Evolutionary conservation across 37 sponge, comb jelly and placozoan genomes (phyloP), one percentile per base, ranked within the genome.

Genomic region (Amphimedon queenslandica): DNA sequence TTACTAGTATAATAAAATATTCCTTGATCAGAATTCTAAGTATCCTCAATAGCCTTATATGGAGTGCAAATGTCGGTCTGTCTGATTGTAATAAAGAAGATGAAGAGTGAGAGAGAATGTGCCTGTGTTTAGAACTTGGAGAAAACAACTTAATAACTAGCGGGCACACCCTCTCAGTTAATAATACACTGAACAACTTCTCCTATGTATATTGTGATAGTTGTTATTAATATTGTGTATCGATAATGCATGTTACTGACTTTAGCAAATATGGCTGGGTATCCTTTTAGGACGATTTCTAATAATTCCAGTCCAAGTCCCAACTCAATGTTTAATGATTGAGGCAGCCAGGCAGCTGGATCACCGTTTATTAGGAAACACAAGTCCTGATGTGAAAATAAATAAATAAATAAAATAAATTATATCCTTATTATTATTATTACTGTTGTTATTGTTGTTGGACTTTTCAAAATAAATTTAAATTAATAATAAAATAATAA

Each of bases 91-190:
- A 72, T 47, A 75, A 35, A 20, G 90, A 67, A 16, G 72, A 57
- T 24, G 75, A 29, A 31, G 78, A 72, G 34, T 78, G 66, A 3
- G 65, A 24, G 42, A 56, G 28, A 39, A 82, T 13, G 31, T 67
- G 76, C 16, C 75, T 66, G 39, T 96, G 75, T 57, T 90, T 93
- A 40, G 68, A 84, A 32, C 82, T 55, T 20, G 94, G 98, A 2
- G 98, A 96, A 87, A 93, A 96, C 35, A 96, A 89, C 72, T 96
- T 96, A 58, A 96, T 88, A 37, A 93, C 70, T 34, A 96, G 78
- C 2, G 98, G 94, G 63, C 94, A 96, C 23, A 93, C 89, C 20
- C 98, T 71, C 80, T 96, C 98, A 39, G 91, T 96, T 33, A 96
- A 69, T 67, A 96, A 69, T 55, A 77, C 84, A 42, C 84, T 84